Conservation (phyloP, 1,140 invertebrate species). For the Aphaenogaster rudis region DNA sequence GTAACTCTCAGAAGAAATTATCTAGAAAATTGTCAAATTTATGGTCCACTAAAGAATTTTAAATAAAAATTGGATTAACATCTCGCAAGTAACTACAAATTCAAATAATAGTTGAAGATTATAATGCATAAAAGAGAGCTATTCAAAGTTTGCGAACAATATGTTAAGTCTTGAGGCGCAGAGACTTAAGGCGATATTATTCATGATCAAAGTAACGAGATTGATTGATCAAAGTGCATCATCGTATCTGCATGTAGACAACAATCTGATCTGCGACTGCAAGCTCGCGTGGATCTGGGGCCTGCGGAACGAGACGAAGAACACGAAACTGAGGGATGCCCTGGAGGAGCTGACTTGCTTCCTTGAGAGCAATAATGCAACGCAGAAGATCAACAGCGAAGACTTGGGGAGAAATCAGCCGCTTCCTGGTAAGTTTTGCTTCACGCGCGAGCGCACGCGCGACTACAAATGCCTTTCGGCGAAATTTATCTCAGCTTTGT, state of each 20-base stretch:
- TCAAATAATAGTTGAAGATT: not conserved
- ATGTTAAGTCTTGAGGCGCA: not conserved
- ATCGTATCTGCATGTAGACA: conserved; percentile 88
- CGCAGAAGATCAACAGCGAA: conserved; percentile 77
- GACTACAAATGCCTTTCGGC: not conserved
- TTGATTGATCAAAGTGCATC: conserved; percentile 5
- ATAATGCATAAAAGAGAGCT: not conserved
- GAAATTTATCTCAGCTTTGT: not conserved
- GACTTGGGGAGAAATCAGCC: conserved; percentile 79
- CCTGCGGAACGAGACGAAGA: conserved; percentile 91
- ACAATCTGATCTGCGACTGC: conserved; percentile 93
- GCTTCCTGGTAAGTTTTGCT: conserved; percentile 75
- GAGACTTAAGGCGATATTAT: not conserved
- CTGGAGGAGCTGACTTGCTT: conserved; percentile 91
- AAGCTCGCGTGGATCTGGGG: conserved; percentile 92
- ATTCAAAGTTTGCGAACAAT: not conserved
- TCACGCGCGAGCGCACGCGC: not conserved
- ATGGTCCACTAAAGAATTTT: not conserved
- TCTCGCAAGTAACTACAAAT: not conserved
- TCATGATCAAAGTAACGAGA: conserved; percentile 6
- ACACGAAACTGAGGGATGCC: conserved; percentile 89
- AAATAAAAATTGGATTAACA: not conserved
- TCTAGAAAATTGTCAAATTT: not conserved
- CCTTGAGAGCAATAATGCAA: conserved; percentile 86
- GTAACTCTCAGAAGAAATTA: not conserved